phyloP scores from a whole-genome alignment of 2,797 vertebrate species.

The Poeciliopsis presidionis region DNA sequence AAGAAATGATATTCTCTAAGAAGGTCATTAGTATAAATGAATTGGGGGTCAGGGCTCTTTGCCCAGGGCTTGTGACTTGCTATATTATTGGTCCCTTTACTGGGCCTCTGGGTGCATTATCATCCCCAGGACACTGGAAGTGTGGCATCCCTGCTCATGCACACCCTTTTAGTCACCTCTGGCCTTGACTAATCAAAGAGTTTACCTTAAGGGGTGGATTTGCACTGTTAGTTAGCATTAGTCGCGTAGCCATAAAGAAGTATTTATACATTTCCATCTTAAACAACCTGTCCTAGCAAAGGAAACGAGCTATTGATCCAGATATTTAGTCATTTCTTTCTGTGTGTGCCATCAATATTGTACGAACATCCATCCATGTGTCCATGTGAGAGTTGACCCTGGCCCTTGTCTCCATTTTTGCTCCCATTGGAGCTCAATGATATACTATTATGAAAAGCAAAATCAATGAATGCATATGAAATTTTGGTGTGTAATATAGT shows the following conservation, averaged over 20 bases:
- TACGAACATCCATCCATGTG: slow-evolving; percentile 88
- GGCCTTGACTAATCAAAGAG: slow-evolving; percentile 96
- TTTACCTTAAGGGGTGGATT: slow-evolving; percentile 98
- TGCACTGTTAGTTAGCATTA: slow-evolving; percentile 90
- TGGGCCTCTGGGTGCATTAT: slow-evolving; percentile 77
- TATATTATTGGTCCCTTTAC: slow-evolving; percentile 64
- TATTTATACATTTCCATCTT: slow-evolving; percentile 94
- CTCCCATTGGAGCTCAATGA: slow-evolving; percentile 98
- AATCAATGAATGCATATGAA: slow-evolving; percentile 99
- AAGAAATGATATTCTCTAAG: slow-evolving; percentile 21
- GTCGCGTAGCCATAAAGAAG: slow-evolving; percentile 92
- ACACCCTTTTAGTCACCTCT: slow-evolving; percentile 87
- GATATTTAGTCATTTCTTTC: slow-evolving; percentile 99
- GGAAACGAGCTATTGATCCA: slow-evolving; percentile 99
- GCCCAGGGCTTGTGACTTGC: slow-evolving; percentile 69
- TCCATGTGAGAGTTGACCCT: slow-evolving; percentile 93
- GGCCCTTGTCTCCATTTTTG: slow-evolving; percentile 86
- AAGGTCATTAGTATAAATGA: slow-evolving; percentile 67
- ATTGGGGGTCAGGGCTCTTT: slow-evolving; percentile 62
- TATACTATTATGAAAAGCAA: slow-evolving; percentile 97
- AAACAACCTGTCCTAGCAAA: slow-evolving; percentile 87
- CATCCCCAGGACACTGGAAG: slow-evolving; percentile 75
- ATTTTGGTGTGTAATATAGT: slow-evolving; percentile 95
- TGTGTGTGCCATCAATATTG: slow-evolving; percentile 92
- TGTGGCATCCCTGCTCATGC: slow-evolving; percentile 78